These are phyloP conservation scores for Sylvilagus floridanus DNA, from an alignment of 2,797 vertebrate genomes.

Conservation along the genomic window DNA sequence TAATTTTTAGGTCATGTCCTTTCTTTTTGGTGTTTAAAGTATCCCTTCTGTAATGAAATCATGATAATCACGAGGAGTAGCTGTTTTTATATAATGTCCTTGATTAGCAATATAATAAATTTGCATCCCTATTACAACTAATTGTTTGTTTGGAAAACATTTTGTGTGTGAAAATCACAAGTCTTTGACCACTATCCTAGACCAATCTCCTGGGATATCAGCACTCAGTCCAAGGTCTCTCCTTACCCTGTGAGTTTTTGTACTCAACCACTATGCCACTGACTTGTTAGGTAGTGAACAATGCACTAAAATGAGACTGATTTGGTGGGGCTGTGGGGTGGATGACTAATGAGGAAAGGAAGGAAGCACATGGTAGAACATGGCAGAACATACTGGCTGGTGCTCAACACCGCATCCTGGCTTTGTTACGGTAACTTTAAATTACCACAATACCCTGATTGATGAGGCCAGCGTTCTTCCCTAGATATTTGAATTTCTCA, in stretches of 20 bases:
- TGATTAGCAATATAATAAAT: constrained; percentile 33
- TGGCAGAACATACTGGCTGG: constrained; percentile 41
- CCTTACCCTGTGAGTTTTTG: not conserved
- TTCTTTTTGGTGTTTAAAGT: constrained; percentile 51
- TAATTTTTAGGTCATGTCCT: constrained; percentile 18
- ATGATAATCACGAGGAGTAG: constrained; percentile 8
- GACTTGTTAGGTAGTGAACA: not conserved
- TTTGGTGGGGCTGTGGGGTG: not conserved
- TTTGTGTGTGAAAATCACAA: not conserved
- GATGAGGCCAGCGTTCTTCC: constrained; percentile 26
- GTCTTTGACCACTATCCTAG: not conserved
- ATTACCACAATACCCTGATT: constrained; percentile 4
- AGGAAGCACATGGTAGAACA: not conserved
- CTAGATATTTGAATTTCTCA: constrained; percentile 15
- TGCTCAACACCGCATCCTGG: not conserved
- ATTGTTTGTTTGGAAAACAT: constrained; percentile 13
- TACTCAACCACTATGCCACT: not conserved
- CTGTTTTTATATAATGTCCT: constrained; percentile 23
- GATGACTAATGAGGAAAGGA: constrained; percentile 22
- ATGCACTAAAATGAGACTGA: not conserved
- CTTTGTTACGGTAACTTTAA: constrained; percentile 36
- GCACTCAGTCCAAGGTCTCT: constrained; percentile 21
- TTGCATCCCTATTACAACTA: not conserved
- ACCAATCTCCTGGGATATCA: not conserved
- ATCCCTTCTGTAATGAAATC: constrained; percentile 26